Conservation (phyloP, 2,113 vertebrate species). For the Brachyhypopomus gauderio region DNA sequence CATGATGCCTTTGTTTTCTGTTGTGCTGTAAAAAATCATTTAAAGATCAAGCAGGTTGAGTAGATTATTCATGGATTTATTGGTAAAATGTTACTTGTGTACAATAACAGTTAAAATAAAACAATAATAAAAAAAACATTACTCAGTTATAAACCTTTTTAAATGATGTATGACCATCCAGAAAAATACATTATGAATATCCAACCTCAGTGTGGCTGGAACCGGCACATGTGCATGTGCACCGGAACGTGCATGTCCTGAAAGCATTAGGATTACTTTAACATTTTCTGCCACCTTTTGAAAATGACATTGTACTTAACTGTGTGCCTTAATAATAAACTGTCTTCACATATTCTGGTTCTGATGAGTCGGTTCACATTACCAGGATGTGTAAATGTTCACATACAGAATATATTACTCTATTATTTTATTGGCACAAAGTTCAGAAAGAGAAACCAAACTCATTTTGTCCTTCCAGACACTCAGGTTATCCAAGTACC, state of each 20-base stretch:
- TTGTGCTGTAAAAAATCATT: not conserved
- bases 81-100: not conserved
- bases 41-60: not conserved
- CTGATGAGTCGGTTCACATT: not conserved
- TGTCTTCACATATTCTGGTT: not conserved
- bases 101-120: not conserved
- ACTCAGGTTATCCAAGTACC: no score
- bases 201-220: not conserved
- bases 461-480: no score
- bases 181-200: no score
- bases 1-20: not conserved
- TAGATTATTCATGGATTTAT: not conserved
- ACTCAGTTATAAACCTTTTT: not conserved
- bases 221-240: no score
- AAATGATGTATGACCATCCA: not conserved
- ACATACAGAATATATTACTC: not conserved
- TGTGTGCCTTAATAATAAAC: constrained; percentile 16
- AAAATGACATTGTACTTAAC: constrained; percentile 3
- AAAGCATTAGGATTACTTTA: not conserved
- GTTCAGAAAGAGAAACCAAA: no score
- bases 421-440: no score
- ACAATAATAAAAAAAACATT: not conserved
- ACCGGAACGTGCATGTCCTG: not conserved
- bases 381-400: not conserved
- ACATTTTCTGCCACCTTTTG: not conserved